phyloP scores from a whole-genome alignment of 2,888 invertebrate species.

The Pilophorus perplexus region DNA sequence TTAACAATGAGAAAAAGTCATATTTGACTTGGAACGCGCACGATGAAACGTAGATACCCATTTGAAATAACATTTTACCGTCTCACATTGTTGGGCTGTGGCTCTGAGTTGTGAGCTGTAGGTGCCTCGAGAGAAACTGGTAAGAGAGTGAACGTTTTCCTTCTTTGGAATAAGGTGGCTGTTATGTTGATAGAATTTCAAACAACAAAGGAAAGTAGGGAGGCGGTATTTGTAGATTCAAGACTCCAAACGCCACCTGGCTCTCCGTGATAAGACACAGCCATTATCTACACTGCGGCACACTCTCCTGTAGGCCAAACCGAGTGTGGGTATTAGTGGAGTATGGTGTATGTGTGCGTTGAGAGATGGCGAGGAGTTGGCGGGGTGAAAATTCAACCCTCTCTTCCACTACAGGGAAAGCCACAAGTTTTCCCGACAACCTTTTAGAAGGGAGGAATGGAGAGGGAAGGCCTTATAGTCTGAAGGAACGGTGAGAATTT shows the following conservation, averaged over 20 bases:
- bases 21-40: no score
- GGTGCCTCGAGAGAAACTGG: no score
- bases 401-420: background rate
- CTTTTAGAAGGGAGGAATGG: background rate
- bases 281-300: constrained; percentile 27
- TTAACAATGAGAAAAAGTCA: no score
- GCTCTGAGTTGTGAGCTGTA: no score
- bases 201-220: constrained; percentile 32
- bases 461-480: background rate
- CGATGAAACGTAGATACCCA: no score
- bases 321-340: constrained; percentile 12
- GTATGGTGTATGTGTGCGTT: no score
- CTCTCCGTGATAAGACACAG: constrained; percentile 27
- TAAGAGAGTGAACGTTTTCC: no score
- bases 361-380: background rate
- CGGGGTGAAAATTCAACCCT: constrained; percentile 10
- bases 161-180: no score
- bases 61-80: no score
- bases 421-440: background rate
- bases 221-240: constrained; percentile 33
- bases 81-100: no score
- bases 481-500: constrained; percentile 29
- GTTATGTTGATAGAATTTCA: constrained; percentile 33
- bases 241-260: constrained; percentile 30
- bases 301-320: constrained; percentile 11